Evolutionary conservation across 2,797 vertebrate genomes (phyloP), one percentile per base, ranked within the genome.

Genomic region (Xiphophorus birchmanni): DNA sequence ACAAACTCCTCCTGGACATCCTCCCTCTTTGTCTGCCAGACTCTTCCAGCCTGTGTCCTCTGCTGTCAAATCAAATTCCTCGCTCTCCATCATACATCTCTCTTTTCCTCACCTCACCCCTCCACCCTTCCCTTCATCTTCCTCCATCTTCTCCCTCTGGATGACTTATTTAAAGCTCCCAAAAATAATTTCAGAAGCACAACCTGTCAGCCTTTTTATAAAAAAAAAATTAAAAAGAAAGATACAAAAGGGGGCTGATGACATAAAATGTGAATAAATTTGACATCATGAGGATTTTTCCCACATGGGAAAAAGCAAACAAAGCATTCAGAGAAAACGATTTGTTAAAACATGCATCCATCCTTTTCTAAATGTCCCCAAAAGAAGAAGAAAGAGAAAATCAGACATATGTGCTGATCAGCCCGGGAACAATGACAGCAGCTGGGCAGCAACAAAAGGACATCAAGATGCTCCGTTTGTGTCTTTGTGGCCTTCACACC

Each of bases 401-500:
- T 71, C 44, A 74, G 60, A 21, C 4, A 52, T 74, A 35, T 15
- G 26, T 78, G 80, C 18, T 5, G 32, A 37, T 67, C 63, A 67
- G 35, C 29, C 56, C 10, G 18, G 32, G 82, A 82, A 90, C 89
- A 91, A 89, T 84, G 87, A 88, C 84, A 88, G 58, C 91, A 87
- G 83, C 88, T 87, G 88, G 58, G 60, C 60, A 65, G 47, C 18
- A 78, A 69, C 86, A 86, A 92, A 76, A 83, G 82, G 72, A 87
- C 79, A 83, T 71, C 86, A 79, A 84, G 63, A 67, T 67, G 35
- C 35, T 35, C 35, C 6, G 69, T 80, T 73, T 80, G 83, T 80
- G 83, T 76, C 83, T 92, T 77, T 88, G 81, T 84, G 90, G 89
- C 91, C 88, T 89, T 48, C 88, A 86, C 86, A 63, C 87, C 90